Evolutionary conservation across 2,888 invertebrate species (phyloP), one percentile per base, ranked within the genome.

Genomic region (Drosophila colorata): DNA sequence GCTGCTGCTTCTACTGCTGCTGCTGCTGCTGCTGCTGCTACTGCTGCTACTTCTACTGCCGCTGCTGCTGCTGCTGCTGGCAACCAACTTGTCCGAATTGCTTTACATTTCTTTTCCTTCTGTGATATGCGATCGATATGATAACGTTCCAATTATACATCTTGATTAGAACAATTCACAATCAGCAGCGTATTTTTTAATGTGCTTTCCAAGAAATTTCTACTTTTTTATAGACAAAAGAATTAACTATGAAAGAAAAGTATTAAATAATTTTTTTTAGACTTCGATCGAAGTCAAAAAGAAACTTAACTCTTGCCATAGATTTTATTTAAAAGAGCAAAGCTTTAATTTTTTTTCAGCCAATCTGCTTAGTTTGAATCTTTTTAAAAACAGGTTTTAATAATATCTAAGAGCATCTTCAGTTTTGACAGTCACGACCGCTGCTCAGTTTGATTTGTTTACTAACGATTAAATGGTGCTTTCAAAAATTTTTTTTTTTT

Each of bases 11-110:
- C 7, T 13, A 7, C 37, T 46, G 43, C 40, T 40, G 16, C 13
- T 8, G 37, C 11, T 7, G 49, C 14, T 7, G 4, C 7, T 13
- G 7, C 23, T 46, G 41, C 46, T 20, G 18, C 7, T 13, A 7
- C 37, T 41, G 8, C 2, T 28, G 2, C 28, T 28, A 8, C 13
- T 7, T 35, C 14, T 7, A 4, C 7, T 13, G 13, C 37, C 41
- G 43, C 40, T 40, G 16, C 13, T 8, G 37, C 11, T 7, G 49
- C 14, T 7, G 4, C 7, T 13, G 7, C 23, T 46, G 41, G 37
- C 68, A 66, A 48, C 51, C 41, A 67, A 60, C 63, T 63, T 44
- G 43, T 40, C 47, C 28, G 49, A 73, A 44, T 61, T 18, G 68
- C 48, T 9, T 49, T 23, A 43, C 14, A 46, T 43, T 53, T 38